Evolutionary conservation across 2,888 invertebrate genomes (phyloP).

Genomic region (Synergus gifuensis): DNA sequence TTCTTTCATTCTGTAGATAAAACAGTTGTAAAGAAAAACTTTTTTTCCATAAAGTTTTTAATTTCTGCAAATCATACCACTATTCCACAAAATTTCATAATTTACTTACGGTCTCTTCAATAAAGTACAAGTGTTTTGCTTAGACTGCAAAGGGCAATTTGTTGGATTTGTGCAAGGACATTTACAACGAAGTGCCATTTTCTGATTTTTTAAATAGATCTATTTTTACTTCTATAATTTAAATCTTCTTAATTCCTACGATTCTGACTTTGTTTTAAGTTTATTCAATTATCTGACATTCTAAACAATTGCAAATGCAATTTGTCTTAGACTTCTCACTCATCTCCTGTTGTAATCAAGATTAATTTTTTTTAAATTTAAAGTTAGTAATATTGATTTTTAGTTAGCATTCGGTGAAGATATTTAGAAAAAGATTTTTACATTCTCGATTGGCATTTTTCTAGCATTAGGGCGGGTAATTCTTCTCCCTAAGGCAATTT

Average conservation of each 20-base stretch:
- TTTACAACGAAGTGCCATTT: conserved; percentile 16
- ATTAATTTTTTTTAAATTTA: too few relatives aligned
- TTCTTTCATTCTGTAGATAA: background rate
- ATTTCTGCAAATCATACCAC: background rate
- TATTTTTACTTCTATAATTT: background rate
- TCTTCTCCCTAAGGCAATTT: conserved; percentile 4
- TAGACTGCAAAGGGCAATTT: conserved; percentile 25
- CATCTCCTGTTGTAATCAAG: too few relatives aligned
- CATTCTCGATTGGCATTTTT: background rate
- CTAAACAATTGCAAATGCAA: background rate
- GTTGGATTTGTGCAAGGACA: conserved; percentile 27
- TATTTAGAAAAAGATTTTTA: background rate
- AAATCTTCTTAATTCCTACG: too few relatives aligned
- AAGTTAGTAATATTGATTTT: too few relatives aligned
- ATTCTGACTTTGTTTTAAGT: background rate
- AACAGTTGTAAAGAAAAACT: background rate
- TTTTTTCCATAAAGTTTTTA: background rate
- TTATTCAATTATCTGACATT: background rate
- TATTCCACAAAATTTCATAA: background rate
- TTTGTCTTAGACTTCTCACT: background rate
- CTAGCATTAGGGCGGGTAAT: background rate
- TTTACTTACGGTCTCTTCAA: conserved; percentile 7
- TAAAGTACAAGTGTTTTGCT: conserved; percentile 1
- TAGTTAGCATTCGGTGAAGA: too few relatives aligned
- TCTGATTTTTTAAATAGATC: conserved; percentile 3